These are phyloP conservation scores for Acanthopagrus latus DNA, from an alignment of 2,797 vertebrate species.

Conservation along the genomic window DNA sequence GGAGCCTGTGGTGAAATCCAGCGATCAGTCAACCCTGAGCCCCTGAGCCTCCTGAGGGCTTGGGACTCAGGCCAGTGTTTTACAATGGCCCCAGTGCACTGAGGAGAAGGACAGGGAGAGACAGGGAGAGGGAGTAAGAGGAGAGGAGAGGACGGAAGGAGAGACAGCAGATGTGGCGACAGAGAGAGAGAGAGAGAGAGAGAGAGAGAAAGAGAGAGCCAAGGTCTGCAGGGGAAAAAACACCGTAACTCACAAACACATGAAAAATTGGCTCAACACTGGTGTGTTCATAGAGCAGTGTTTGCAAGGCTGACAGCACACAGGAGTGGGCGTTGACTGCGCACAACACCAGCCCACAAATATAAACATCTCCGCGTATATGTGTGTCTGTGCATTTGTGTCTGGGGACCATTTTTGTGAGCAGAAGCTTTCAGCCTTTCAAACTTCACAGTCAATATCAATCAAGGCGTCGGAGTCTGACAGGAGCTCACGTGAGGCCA, in stretches of 20 bases:
- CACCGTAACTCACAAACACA: constrained; percentile 55
- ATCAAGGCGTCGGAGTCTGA: constrained; percentile 38
- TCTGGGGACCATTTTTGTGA: constrained; percentile 27
- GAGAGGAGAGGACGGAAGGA: neutral
- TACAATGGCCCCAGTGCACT: constrained; percentile 60
- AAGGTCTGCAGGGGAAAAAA: constrained; percentile 52
- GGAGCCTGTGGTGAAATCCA: constrained; percentile 79
- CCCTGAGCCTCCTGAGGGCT: constrained; percentile 75
- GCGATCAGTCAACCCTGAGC: constrained; percentile 82
- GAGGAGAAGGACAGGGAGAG: constrained; percentile 44
- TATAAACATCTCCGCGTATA: constrained; percentile 6
- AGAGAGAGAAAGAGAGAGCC: constrained; percentile 31
- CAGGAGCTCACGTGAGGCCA: constrained; percentile 38
- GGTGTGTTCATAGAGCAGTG: constrained; percentile 58
- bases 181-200: constrained; percentile 21
- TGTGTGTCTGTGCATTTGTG: constrained; percentile 4
- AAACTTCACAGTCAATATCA: constrained; percentile 35
- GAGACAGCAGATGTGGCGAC: constrained; percentile 32
- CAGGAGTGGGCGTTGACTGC: constrained; percentile 55
- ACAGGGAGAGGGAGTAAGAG: neutral
- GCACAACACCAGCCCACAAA: constrained; percentile 29
- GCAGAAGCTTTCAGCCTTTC: constrained; percentile 48
- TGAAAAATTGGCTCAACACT: constrained; percentile 45
- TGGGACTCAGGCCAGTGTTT: constrained; percentile 76
- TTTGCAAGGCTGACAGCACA: constrained; percentile 56